These are phyloP conservation scores for Rhingia campestris DNA, from an alignment of 2,888 invertebrate genomes.

Conservation along the genomic window DNA sequence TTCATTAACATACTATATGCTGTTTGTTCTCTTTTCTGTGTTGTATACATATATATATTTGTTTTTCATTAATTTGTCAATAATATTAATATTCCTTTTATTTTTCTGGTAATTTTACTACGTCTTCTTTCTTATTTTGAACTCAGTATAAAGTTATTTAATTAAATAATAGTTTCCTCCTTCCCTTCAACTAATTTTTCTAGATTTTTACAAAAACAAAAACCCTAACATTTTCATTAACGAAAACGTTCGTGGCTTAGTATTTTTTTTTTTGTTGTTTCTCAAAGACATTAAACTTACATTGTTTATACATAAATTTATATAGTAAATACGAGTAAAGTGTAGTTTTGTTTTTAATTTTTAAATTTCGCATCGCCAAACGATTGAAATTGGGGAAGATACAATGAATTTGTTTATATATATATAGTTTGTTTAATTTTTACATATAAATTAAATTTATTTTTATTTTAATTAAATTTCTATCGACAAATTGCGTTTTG, in stretches of 20 bases:
- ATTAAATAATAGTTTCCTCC: constrained; percentile 38
- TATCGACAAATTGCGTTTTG: constrained; percentile 64
- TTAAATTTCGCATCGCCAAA: constrained; percentile 51
- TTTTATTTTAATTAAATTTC: constrained; percentile 70
- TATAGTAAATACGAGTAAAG: constrained; percentile 29
- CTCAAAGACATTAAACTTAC: constrained; percentile 39
- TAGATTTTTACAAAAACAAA: constrained; percentile 3
- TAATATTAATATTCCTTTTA: constrained; percentile 38
- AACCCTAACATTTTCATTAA: constrained; percentile 25
- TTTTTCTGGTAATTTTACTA: constrained; percentile 39
- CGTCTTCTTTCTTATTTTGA: constrained; percentile 30
- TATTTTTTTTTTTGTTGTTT: constrained; percentile 24
- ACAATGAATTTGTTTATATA: constrained; percentile 35
- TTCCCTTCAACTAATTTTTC: constrained; percentile 12
- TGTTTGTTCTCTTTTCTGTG: constrained; percentile 24
- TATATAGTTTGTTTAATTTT: constrained; percentile 63
- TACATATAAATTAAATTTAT: constrained; percentile 75
- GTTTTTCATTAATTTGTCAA: constrained; percentile 29
- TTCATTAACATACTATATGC: constrained; percentile 28
- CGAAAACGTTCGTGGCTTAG: constrained; percentile 22
- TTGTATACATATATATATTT: constrained; percentile 46
- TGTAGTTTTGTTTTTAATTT: constrained; percentile 32
- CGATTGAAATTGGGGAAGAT: constrained; percentile 60
- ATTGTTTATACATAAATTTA: constrained; percentile 35
- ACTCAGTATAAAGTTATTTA: constrained; percentile 57